These are phyloP conservation scores for Trichosurus vulpecula DNA, from an alignment of 2,797 vertebrate genomes.

Conservation along the genomic window DNA sequence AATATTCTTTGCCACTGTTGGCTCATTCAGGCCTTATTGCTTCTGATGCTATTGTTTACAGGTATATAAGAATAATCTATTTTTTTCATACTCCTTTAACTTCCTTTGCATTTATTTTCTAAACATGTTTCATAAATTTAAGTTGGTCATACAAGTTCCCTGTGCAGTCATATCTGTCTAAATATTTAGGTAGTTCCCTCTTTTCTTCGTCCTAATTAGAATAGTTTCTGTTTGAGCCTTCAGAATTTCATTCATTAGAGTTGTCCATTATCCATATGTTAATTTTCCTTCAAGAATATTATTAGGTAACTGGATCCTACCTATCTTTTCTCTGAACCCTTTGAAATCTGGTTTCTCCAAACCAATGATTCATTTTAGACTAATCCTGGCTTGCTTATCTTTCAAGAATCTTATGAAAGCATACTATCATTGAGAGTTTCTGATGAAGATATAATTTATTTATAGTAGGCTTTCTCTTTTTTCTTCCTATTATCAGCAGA, in stretches of 20 bases:
- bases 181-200: not conserved
- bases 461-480: no score
- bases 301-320: not conserved
- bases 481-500: no score
- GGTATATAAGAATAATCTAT: not conserved
- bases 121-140: not conserved
- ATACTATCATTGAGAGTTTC: not conserved
- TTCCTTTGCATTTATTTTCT: not conserved
- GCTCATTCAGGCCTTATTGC: not conserved
- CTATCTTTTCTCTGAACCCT: not conserved
- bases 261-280: not conserved
- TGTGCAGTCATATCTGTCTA: not conserved
- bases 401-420: not conserved
- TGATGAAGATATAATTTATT: no score
- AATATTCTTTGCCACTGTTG: not conserved
- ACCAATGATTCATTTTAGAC: not conserved
- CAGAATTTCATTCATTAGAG: not conserved
- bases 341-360: not conserved
- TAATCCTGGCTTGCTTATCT: not conserved
- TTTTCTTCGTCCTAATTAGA: not conserved
- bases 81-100: not conserved
- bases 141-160: not conserved
- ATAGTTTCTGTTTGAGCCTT: not conserved
- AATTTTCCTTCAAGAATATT: not conserved
- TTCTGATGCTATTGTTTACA: not conserved